phyloP scores from a whole-genome alignment of 37 sponge, comb jelly and placozoan genomes.

The Aphrocallistes beatrix region DNA sequence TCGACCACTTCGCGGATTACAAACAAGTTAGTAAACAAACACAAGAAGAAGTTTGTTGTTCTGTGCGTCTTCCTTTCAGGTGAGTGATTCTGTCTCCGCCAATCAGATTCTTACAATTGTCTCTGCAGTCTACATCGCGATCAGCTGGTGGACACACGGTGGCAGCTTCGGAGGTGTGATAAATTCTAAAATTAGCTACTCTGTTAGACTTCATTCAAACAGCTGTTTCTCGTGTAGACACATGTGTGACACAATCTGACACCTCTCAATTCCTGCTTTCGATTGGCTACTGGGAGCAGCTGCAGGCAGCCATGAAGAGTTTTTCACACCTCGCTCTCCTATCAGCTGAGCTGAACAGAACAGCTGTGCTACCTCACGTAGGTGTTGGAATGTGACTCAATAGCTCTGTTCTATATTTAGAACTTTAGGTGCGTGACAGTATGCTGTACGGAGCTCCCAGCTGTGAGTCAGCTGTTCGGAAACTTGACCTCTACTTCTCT shows the following conservation, averaged over 20 bases:
- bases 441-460: not conserved
- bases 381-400: not conserved
- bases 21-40: not conserved
- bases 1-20: not conserved
- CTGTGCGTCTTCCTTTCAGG: not conserved
- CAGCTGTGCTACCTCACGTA: not conserved
- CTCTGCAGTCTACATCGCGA: too few species aligned
- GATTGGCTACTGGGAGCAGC: conserved; percentile 1
- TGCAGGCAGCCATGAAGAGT: not conserved
- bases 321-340: not conserved
- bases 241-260: too few species aligned
- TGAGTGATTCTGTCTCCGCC: not conserved
- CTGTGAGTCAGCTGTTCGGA: too few species aligned
- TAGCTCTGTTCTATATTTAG: not conserved
- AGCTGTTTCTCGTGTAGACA: too few species aligned
- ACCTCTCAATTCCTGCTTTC: not conserved
- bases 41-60: not conserved
- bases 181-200: too few species aligned
- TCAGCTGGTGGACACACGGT: too few species aligned
- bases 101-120: too few species aligned
- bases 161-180: too few species aligned
- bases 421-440: not conserved
- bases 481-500: not conserved
- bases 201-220: too few species aligned
- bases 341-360: not conserved